phyloP scores from a whole-genome alignment of 2,113 vertebrate species.

The Leptocoma aspasia region DNA sequence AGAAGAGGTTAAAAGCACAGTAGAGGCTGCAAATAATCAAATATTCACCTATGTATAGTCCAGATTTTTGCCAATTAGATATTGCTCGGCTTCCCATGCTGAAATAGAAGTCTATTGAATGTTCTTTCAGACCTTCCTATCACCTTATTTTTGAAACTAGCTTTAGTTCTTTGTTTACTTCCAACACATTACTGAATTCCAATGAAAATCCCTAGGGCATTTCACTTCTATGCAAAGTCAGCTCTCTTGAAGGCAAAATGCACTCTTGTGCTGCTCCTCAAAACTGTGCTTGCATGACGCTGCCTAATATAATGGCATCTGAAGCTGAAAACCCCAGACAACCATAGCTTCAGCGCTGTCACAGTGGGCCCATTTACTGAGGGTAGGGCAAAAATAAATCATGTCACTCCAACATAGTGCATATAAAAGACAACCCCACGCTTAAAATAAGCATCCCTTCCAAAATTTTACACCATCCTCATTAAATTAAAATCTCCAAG shows the following conservation, averaged over 20 bases:
- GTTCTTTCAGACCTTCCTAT: background rate
- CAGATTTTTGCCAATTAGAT: background rate
- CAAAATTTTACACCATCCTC: background rate
- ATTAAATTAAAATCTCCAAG: background rate
- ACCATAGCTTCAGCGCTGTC: background rate
- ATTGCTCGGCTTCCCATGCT: background rate
- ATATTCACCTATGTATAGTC: background rate
- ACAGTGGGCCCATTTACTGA: background rate
- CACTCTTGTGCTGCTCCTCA: background rate
- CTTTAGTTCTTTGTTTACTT: conserved; percentile 3
- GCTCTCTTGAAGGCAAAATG: background rate
- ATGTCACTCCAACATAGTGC: background rate
- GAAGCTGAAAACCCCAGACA: conserved; percentile 3
- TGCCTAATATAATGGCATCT: background rate
- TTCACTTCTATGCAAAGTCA: background rate
- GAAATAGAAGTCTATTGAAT: background rate
- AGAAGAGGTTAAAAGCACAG: background rate
- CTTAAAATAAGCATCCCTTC: background rate
- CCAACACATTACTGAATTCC: background rate
- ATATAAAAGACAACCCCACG: background rate
- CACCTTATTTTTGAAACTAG: background rate
- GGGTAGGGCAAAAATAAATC: background rate
- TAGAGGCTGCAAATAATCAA: background rate
- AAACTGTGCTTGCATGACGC: background rate
- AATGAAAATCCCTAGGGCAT: background rate